Conservation (phyloP, 1,140 invertebrate genomes). For the Ceratina australensis region DNA sequence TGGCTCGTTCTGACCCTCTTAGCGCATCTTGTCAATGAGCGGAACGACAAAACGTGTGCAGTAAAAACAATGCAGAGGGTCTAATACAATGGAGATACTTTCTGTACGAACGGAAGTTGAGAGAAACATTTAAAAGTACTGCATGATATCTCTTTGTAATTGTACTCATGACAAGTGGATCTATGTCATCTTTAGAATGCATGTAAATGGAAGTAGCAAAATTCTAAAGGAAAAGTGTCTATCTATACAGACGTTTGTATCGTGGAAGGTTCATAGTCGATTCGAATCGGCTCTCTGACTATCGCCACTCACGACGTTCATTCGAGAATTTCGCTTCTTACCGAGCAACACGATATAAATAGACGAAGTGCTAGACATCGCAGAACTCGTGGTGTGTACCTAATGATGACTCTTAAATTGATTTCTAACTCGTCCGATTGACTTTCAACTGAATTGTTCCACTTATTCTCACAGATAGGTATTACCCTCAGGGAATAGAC, state of each 20-base stretch:
- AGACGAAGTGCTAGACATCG: constrained; percentile 56
- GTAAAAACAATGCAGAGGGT: background rate
- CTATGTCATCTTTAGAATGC: background rate
- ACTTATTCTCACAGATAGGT: too few species aligned
- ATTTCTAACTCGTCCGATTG: constrained; percentile 21
- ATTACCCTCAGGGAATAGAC: too few species aligned
- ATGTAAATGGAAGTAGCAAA: background rate
- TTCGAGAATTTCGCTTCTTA: constrained; percentile 56
- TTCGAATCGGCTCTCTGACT: constrained; percentile 7
- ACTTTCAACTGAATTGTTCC: constrained; percentile 14
- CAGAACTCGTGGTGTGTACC: constrained; percentile 19
- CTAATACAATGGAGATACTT: background rate
- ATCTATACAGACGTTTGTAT: background rate
- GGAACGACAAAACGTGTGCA: background rate
- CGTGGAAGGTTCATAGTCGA: background rate
- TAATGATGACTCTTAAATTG: constrained; percentile 5
- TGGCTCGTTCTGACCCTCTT: background rate
- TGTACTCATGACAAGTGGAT: too few species aligned
- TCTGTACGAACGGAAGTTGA: background rate
- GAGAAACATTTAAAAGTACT: too few species aligned
- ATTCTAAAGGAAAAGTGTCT: too few species aligned
- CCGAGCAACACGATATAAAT: constrained; percentile 56
- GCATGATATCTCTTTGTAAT: too few species aligned
- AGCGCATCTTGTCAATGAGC: background rate
- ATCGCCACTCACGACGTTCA: constrained; percentile 14